Evolutionary conservation across 2,113 vertebrate species (phyloP).

Genomic region (Megaleporinus macrocephalus): DNA sequence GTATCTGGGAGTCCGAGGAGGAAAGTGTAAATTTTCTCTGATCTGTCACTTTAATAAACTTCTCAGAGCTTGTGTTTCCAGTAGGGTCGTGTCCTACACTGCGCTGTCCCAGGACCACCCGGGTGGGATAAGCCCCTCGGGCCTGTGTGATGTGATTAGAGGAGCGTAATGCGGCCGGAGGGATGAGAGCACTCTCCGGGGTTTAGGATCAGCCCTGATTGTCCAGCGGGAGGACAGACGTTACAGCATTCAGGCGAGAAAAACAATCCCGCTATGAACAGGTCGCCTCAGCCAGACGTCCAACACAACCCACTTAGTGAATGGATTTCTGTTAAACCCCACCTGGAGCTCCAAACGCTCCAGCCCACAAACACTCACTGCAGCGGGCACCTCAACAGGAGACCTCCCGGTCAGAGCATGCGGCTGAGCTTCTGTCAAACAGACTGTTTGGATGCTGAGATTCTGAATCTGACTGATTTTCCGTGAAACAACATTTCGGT

Average conservation of each 20-base stretch:
- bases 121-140: not conserved
- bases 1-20: not conserved
- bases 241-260: not conserved
- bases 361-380: too few relatives aligned
- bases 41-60: too few relatives aligned
- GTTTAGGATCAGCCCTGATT: not conserved
- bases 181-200: not conserved
- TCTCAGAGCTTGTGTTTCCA: too few relatives aligned
- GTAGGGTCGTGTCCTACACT: not conserved
- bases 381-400: not conserved
- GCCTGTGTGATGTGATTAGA: not conserved
- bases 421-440: too few relatives aligned
- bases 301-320: conserved; percentile 60
- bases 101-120: not conserved
- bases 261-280: too few relatives aligned
- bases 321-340: conserved; percentile 59
- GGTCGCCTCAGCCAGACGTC: conserved; percentile 14
- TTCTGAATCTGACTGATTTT: too few relatives aligned
- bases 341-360: not conserved
- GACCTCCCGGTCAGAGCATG: too few relatives aligned
- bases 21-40: too few relatives aligned
- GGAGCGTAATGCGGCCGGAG: not conserved
- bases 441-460: too few relatives aligned
- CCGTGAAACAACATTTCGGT: too few relatives aligned
- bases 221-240: not conserved